These are phyloP conservation scores for Mormyrops attenuatus DNA, from an alignment of 2,797 vertebrate genomes.

Conservation along the genomic window DNA sequence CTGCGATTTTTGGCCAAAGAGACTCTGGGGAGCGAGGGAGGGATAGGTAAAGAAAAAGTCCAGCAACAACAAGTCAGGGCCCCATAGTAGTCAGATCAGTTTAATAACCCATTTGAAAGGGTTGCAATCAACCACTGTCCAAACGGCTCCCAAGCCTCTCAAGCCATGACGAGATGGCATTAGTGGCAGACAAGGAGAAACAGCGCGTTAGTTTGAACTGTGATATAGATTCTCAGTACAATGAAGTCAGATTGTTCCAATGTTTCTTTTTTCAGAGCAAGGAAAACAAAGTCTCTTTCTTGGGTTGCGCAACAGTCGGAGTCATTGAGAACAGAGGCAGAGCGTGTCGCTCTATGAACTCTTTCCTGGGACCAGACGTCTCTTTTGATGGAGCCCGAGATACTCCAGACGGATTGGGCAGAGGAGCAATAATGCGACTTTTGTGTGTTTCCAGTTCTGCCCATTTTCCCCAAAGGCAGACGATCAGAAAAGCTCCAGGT, in stretches of 20 bases:
- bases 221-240: slow-evolving; percentile 42
- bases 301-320: slow-evolving; percentile 56
- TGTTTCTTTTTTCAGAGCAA: slow-evolving; percentile 45
- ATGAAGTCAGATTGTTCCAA: slow-evolving; percentile 52
- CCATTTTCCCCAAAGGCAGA: slow-evolving; percentile 27
- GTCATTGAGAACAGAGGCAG: slow-evolving; percentile 58
- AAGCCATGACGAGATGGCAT: not conserved
- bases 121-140: not conserved
- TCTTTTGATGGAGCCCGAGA: slow-evolving; percentile 46
- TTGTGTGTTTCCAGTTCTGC: slow-evolving; percentile 30
- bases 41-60: not conserved
- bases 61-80: not conserved
- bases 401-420: slow-evolving; percentile 50
- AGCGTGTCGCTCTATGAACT: slow-evolving; percentile 60
- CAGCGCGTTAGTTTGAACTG: not conserved
- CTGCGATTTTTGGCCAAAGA: slow-evolving; percentile 90
- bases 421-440: slow-evolving; percentile 37
- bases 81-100: not conserved
- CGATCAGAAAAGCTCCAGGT: slow-evolving; percentile 19
- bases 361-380: slow-evolving; percentile 47
- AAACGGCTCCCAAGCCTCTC: not conserved
- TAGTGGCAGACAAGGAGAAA: not conserved
- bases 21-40: slow-evolving; percentile 62
- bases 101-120: not conserved
- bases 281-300: slow-evolving; percentile 36